Base-by-base conservation (phyloP, 2,797 vertebrate species). In the Tangara arthus region DNA sequence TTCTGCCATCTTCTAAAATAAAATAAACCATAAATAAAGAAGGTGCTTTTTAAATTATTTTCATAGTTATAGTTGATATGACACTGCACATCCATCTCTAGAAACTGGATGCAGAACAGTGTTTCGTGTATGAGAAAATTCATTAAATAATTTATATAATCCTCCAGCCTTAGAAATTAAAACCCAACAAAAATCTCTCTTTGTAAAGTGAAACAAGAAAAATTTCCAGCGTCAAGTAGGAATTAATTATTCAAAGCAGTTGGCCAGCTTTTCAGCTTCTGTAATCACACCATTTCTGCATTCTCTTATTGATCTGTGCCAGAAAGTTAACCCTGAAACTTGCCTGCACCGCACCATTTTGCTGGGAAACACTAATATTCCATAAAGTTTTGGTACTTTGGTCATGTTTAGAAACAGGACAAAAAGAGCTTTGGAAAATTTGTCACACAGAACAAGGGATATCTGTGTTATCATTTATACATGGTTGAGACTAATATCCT, bases 401-500 rank as follows among this genome's bases (percentile, higher is more conserved):
- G 1, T 2, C 4, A 11, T 22, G 4, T 42, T 42, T 55, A 34
- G 17, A 47, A 69, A 49, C 2, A 75, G 15, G 23, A 27, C n/a
- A 21, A 60, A 63, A 92, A 37, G 2, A 20, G 3, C 12, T 28
- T 50, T 49, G n/a, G 26, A 56, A 71, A 75, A n/a, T 28, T 32
- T 27, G 8, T 26, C 22, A 23, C 34, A 65, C 9, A 46, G 41
- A 56, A 21, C 12, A 65, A 49, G 11, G 7, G 30, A 91, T 81
- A 49, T 34, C 1, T 53, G 2, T 34, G 5, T 24, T 57, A 27
- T 37, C 12, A 20, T 60, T 41, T 50, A 20, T 15, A 60, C 1
- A 26, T 1, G 0, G 11, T 2, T 56, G 14, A 80, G 20, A 71
- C 0, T 0, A 52, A 41, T 5, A 27, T 3, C 13, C 4, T 35